Evolutionary conservation across 2,797 vertebrate genomes (phyloP), one percentile per base, ranked within the genome.

Genomic region (Mallotus villosus): DNA sequence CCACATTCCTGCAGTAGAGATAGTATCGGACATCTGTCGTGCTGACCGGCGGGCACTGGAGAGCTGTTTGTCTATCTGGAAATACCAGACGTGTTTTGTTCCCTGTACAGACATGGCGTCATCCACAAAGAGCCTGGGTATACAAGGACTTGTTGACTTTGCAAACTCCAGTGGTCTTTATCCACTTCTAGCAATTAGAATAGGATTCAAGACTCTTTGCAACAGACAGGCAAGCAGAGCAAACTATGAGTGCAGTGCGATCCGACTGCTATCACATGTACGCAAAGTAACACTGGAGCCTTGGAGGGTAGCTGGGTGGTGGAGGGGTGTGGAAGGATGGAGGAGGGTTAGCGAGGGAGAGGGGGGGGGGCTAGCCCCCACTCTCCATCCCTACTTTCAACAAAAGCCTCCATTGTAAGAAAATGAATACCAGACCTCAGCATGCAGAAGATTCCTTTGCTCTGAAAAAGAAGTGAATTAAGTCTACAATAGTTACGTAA

Each of bases 391-490:
- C 82, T 62, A 51, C 85, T 69, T 81, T 82, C 84, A 91, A 94
- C 91, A 94, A 93, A 93, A 91, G 82, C 63, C 63, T 77, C 77
- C 84, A 88, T 92, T 94, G 92, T 93, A 74, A 82, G 86, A 78
- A 90, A 91, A 91, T 89, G 81, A 85, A 87, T 91, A 82, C 82
- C 89, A 90, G 88, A 86, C 76, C 37, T 65, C 22, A 61, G 78
- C 68, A 73, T 71, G 78, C 75, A 82, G 75, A 85, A 80, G 80
- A 89, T 87, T 88, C 67, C 82, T 86, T 68, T 27, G 64, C 61
- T 84, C 81, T 75, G 41, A 69, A 69, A 87, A 77, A 86, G 70
- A 79, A 75, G 59, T 71, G 76, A 85, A 84, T 62, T 78, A 77
- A 77, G 83, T 82, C 65, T 75, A 73, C 59, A 32, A 22, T 27